These are phyloP conservation scores for Trichopoda pennipes DNA, from an alignment of 2,888 invertebrate species.

Conservation along the genomic window DNA sequence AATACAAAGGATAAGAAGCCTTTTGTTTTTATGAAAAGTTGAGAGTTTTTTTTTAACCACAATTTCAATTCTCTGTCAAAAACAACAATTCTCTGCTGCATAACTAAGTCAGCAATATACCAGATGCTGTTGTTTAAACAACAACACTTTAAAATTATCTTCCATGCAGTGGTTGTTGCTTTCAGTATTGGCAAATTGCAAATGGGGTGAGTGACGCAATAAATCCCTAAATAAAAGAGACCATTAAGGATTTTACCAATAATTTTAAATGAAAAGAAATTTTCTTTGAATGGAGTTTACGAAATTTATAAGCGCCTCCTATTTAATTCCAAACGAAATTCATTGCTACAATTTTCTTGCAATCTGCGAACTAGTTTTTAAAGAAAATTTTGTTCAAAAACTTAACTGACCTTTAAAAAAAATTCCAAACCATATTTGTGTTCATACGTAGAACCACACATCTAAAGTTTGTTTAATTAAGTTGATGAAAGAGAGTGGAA, in stretches of 20 bases:
- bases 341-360: conserved; percentile 30
- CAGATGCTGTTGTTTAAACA: conserved; percentile 39
- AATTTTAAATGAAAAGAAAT: conserved; percentile 40
- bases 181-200: conserved; percentile 39
- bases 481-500: conserved; percentile 15
- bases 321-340: conserved; percentile 27
- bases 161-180: conserved; percentile 65
- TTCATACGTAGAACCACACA: neutral
- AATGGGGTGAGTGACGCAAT: conserved; percentile 34
- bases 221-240: conserved; percentile 61
- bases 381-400: conserved; percentile 1
- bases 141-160: conserved; percentile 24
- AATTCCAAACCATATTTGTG: conserved; percentile 1
- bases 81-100: neutral
- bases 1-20: conserved; percentile 25
- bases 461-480: conserved; percentile 22
- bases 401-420: conserved; percentile 60
- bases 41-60: conserved; percentile 40
- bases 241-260: conserved; percentile 41
- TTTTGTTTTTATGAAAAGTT: conserved; percentile 42
- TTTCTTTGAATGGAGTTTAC: conserved; percentile 12
- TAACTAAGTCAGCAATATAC: conserved; percentile 47
- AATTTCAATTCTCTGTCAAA: conserved; percentile 16
- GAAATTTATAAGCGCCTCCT: conserved; percentile 40
- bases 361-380: conserved; percentile 36